These are phyloP conservation scores for Oceanites oceanicus DNA, from an alignment of 2,113 vertebrate genomes.

Conservation along the genomic window DNA sequence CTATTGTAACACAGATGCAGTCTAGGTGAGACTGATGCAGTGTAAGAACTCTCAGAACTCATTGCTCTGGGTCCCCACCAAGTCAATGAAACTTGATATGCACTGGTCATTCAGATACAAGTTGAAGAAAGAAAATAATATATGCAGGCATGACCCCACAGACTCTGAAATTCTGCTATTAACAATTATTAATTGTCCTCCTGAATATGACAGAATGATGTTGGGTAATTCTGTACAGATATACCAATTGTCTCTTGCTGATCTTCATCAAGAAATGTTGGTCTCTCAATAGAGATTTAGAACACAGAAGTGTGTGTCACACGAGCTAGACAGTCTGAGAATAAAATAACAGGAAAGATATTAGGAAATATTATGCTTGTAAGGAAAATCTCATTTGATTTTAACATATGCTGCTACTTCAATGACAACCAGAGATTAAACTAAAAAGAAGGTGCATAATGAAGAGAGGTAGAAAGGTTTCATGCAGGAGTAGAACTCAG, in stretches of 20 bases:
- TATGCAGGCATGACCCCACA: neutral
- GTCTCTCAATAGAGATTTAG: neutral
- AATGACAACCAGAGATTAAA: neutral
- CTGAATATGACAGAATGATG: neutral
- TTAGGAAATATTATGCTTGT: neutral
- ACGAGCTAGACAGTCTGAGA: neutral
- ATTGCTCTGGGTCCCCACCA: neutral
- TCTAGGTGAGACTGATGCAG: neutral
- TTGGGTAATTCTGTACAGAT: neutral
- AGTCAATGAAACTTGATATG: neutral
- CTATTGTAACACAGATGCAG: rapidly evolving
- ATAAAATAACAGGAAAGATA: neutral
- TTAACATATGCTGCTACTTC: neutral
- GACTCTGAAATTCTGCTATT: neutral
- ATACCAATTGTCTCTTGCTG: neutral
- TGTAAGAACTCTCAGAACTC: neutral
- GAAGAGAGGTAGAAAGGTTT: neutral
- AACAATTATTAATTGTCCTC: neutral
- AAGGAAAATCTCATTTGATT: neutral
- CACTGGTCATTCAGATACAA: neutral
- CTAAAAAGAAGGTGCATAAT: neutral
- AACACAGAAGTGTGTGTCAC: neutral
- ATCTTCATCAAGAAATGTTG: neutral
- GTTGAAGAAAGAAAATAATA: neutral
- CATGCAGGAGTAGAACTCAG: neutral